Evolutionary conservation across 2,797 vertebrate species (phyloP).

Genomic region (Coregonus ussuriensis): DNA sequence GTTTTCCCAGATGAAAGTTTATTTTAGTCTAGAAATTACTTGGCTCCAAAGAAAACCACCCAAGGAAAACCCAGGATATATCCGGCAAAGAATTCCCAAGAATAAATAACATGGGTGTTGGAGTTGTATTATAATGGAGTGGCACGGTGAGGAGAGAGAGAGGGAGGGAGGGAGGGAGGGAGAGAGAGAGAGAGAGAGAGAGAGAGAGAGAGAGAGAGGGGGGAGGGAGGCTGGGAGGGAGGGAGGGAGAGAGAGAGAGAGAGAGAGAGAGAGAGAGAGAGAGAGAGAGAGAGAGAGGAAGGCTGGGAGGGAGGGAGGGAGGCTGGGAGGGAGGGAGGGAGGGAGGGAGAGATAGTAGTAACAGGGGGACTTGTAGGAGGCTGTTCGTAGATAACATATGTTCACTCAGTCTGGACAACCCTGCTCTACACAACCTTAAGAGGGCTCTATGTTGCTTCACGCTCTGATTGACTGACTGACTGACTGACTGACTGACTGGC

Average conservation of each 20-base stretch:
- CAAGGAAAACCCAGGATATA: constrained; percentile 71
- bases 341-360: constrained; percentile 12
- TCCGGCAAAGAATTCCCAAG: constrained; percentile 68
- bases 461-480: not conserved
- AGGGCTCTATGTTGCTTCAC: not conserved
- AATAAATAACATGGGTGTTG: constrained; percentile 60
- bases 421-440: not conserved
- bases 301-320: constrained; percentile 15
- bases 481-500: too few species aligned
- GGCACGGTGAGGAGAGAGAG: constrained; percentile 48
- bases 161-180: constrained; percentile 7
- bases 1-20: constrained; percentile 76
- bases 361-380: not conserved
- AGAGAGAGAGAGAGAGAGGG: not conserved
- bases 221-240: not conserved
- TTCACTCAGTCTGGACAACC: not conserved
- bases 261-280: constrained; percentile 23
- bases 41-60: constrained; percentile 73
- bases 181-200: constrained; percentile 25
- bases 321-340: too few species aligned
- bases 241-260: constrained; percentile 15
- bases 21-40: constrained; percentile 76
- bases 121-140: constrained; percentile 51
- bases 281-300: constrained; percentile 20
- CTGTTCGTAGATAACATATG: not conserved